Conservation (phyloP, 2,888 invertebrate species). For the Tenthredo notha region DNA sequence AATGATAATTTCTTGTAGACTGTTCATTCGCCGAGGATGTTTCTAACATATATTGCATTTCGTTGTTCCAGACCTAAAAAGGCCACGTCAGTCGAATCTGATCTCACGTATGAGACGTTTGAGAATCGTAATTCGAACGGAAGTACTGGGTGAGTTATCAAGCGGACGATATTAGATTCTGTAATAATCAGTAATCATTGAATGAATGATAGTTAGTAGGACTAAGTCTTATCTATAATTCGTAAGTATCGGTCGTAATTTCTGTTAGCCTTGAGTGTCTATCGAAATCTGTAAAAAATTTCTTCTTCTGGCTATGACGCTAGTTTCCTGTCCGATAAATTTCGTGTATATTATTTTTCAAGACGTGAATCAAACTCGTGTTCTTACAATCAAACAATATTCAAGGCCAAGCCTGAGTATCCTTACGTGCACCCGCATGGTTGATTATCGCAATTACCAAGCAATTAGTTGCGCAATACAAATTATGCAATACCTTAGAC, state of each 20-base stretch:
- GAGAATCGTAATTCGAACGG: slow-evolving; percentile 17
- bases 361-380: not conserved
- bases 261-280: not conserved
- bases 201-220: not conserved
- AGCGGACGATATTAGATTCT: not conserved
- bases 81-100: slow-evolving; percentile 32
- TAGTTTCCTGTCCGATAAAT: not conserved
- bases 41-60: not conserved
- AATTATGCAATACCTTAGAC: not conserved
- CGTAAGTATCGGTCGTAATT: not conserved
- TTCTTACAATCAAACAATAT: not conserved
- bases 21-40: not conserved
- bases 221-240: no score
- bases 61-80: not conserved
- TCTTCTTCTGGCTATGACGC: not conserved
- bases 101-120: slow-evolving; percentile 20
- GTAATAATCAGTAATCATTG: not conserved
- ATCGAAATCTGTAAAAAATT: not conserved
- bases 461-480: slow-evolving; percentile 36
- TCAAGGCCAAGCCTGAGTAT: slow-evolving; percentile 24
- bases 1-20: not conserved
- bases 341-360: not conserved
- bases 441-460: slow-evolving; percentile 7
- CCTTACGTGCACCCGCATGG: not conserved
- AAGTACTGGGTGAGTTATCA: slow-evolving; percentile 23